Conservation (phyloP, 1,140 invertebrate genomes). For the Drosophila arizonae region DNA sequence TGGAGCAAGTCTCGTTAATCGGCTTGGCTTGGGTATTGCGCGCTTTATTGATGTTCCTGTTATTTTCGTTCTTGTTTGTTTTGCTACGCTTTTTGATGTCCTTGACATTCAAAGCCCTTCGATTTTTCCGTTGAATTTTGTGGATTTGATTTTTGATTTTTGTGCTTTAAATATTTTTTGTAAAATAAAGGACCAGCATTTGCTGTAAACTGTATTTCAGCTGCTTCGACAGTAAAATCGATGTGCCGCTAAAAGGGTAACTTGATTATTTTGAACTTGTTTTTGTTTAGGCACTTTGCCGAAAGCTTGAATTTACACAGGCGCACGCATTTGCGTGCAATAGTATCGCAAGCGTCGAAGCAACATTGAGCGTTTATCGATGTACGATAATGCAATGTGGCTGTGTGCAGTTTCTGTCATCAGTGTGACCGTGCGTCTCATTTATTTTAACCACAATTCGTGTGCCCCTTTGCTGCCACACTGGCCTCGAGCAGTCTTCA, state of each 20-base stretch:
- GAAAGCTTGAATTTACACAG: slow-evolving; percentile 20
- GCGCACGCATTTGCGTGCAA: not conserved
- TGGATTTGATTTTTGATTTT: too few species aligned
- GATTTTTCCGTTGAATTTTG: slow-evolving; percentile 57
- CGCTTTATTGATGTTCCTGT: slow-evolving; percentile 7
- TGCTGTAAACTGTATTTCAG: slow-evolving; percentile 19
- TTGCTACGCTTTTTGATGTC: slow-evolving; percentile 49
- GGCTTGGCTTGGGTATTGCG: not conserved
- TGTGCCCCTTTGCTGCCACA: slow-evolving; percentile 17
- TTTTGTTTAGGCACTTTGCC: slow-evolving; percentile 24
- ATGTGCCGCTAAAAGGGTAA: slow-evolving; percentile 21
- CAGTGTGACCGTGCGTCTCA: slow-evolving; percentile 18
- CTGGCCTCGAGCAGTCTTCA: slow-evolving; percentile 35
- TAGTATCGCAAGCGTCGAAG: not conserved
- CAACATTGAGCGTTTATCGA: slow-evolving; percentile 14
- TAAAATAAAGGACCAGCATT: slow-evolving; percentile 18
- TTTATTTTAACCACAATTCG: not conserved
- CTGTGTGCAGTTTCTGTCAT: not conserved
- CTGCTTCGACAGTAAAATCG: slow-evolving; percentile 5
- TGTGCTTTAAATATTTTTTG: slow-evolving; percentile 12
- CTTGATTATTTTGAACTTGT: slow-evolving; percentile 37
- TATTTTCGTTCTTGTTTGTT: slow-evolving; percentile 37
- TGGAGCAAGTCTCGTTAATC: not conserved
- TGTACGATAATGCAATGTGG: slow-evolving; percentile 3
- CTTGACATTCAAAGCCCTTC: slow-evolving; percentile 72